Conservation (phyloP, 2,797 vertebrate genomes). For the Cuniculus paca region DNA sequence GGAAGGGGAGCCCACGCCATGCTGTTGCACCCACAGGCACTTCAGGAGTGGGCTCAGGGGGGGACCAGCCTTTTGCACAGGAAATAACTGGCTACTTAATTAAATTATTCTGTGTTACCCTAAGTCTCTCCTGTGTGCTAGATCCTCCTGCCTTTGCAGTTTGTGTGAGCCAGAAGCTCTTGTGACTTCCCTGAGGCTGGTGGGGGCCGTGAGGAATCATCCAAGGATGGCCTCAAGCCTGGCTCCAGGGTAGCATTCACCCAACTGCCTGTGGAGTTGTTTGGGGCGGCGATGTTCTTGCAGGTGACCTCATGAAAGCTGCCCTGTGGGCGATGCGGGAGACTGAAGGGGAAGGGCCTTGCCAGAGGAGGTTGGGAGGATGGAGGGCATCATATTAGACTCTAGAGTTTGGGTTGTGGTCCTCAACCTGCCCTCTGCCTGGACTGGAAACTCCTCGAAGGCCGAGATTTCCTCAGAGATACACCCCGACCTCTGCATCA, state of each 20-base stretch:
- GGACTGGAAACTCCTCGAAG: background rate
- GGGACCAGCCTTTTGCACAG: background rate
- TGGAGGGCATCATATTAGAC: too few species aligned
- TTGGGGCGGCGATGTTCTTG: background rate
- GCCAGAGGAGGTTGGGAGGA: background rate
- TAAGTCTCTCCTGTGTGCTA: background rate
- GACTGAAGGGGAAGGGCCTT: background rate
- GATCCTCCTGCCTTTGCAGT: background rate
- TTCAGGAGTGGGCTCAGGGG: background rate
- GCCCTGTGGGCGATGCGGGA: fast-evolving
- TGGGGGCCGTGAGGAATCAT: background rate
- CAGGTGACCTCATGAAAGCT: background rate
- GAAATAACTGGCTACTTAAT: background rate
- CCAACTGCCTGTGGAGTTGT: too few species aligned
- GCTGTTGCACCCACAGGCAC: background rate
- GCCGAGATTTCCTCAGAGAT: background rate
- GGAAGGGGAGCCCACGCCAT: background rate
- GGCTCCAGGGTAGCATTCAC: background rate
- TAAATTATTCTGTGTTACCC: background rate
- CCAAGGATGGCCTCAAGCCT: too few species aligned
- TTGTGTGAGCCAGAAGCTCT: fast-evolving
- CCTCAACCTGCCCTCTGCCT: background rate
- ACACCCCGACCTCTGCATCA: too few species aligned
- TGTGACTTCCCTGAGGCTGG: background rate
- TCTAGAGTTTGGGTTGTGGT: background rate